Conservation (phyloP, 2,797 vertebrate species). For the Lepus townsendii region DNA sequence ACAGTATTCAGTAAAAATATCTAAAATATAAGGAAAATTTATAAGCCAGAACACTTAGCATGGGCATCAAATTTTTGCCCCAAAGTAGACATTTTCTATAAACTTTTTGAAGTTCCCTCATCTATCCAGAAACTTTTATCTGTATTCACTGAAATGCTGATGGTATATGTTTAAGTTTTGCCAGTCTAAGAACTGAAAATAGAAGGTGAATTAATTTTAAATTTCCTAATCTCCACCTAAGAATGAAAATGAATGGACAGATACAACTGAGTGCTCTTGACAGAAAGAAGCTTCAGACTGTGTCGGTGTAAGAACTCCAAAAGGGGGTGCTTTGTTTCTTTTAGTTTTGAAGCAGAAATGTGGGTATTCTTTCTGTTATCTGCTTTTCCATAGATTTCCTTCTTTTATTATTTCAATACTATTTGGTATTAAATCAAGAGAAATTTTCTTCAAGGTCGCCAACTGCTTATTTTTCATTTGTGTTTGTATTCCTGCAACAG, state of each 20-base stretch:
- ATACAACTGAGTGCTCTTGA: constrained; percentile 50
- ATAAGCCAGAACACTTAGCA: neutral
- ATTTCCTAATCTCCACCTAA: constrained; percentile 35
- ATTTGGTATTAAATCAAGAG: constrained; percentile 57
- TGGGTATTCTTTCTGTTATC: constrained; percentile 39
- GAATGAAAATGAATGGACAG: constrained; percentile 57
- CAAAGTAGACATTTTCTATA: too few relatives aligned
- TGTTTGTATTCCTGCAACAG: constrained; percentile 81
- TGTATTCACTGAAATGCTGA: constrained; percentile 43
- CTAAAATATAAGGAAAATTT: constrained; percentile 54
- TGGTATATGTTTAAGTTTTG: constrained; percentile 58
- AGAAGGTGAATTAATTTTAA: constrained; percentile 56
- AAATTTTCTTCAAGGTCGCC: constrained; percentile 21
- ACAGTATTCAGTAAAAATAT: constrained; percentile 36
- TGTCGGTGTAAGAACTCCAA: constrained; percentile 48
- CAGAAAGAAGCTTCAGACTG: constrained; percentile 35
- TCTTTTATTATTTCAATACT: constrained; percentile 51
- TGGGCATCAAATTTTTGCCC: too few relatives aligned
- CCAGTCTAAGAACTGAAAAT: constrained; percentile 46
- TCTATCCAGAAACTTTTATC: constrained; percentile 42
- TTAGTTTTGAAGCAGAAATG: constrained; percentile 72
- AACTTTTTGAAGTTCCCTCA: too few relatives aligned
- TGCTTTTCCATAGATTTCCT: constrained; percentile 52
- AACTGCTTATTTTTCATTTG: constrained; percentile 76
- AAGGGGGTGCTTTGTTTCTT: constrained; percentile 41